phyloP scores from a whole-genome alignment of 2,113 vertebrate species.

The Dicerorhinus sumatrensis region DNA sequence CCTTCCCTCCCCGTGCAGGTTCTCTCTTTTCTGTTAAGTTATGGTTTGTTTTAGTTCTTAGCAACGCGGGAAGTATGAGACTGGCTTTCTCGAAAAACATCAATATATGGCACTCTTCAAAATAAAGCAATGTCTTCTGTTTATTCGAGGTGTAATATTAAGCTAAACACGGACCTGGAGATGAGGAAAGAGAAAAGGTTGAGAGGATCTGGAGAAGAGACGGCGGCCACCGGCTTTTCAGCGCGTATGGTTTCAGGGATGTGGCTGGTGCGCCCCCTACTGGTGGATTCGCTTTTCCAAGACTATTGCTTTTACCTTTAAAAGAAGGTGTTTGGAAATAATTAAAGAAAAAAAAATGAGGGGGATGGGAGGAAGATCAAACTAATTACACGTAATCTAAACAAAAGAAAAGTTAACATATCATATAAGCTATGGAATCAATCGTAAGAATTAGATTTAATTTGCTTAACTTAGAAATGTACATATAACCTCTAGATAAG shows the following conservation, averaged over 20 bases:
- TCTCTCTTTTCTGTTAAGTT: slow-evolving; percentile 21
- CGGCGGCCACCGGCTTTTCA: slow-evolving; percentile 66
- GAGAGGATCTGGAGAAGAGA: neutral
- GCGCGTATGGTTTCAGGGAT: slow-evolving; percentile 69
- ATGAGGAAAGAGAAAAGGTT: slow-evolving; percentile 46
- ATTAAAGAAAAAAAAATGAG: slow-evolving; percentile 36
- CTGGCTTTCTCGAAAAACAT: slow-evolving; percentile 31
- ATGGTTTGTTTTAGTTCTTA: neutral
- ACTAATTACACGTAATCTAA: slow-evolving; percentile 68
- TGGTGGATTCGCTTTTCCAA: slow-evolving; percentile 59
- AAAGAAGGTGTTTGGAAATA: slow-evolving; percentile 73
- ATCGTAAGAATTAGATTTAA: slow-evolving; percentile 77
- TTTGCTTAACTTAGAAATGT: slow-evolving; percentile 82
- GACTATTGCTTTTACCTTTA: slow-evolving; percentile 57
- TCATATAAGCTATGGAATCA: slow-evolving; percentile 73
- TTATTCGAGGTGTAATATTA: slow-evolving; percentile 53
- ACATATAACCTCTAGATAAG: slow-evolving; percentile 73
- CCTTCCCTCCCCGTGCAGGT: neutral
- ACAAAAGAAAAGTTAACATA: slow-evolving; percentile 72
- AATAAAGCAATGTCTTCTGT: slow-evolving; percentile 56
- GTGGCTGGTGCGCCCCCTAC: slow-evolving; percentile 85
- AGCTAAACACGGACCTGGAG: slow-evolving; percentile 46
- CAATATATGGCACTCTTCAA: slow-evolving; percentile 17
- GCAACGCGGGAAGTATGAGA: neutral
- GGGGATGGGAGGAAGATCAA: slow-evolving; percentile 60